These are phyloP conservation scores for Synanthedon tipuliformis DNA, from an alignment of 2,888 invertebrate species.

Conservation along the genomic window DNA sequence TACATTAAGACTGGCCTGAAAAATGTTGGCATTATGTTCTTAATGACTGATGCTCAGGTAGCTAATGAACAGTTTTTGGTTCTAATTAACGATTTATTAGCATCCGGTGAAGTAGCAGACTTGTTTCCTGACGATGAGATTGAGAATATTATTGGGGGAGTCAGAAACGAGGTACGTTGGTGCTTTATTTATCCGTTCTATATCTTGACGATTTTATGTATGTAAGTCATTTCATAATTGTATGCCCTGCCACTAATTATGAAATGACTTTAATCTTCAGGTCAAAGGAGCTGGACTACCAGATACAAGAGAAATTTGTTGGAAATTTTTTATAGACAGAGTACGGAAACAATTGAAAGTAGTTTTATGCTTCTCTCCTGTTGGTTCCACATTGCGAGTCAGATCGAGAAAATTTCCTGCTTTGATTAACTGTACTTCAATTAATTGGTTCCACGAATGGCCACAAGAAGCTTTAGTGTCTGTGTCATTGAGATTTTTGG, in stretches of 20 bases:
- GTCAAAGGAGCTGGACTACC: slow-evolving; percentile 89
- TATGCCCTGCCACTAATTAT: no score
- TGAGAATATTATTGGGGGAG: slow-evolving; percentile 91
- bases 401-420: slow-evolving; percentile 95
- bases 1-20: slow-evolving; percentile 94
- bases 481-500: slow-evolving; percentile 89
- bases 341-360: slow-evolving; percentile 90
- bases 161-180: slow-evolving; percentile 76
- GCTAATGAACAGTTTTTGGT: slow-evolving; percentile 96
- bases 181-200: background rate
- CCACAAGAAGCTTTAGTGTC: slow-evolving; percentile 96
- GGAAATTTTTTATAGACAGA: slow-evolving; percentile 97
- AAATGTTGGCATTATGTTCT: slow-evolving; percentile 93
- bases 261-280: slow-evolving; percentile 21
- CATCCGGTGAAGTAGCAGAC: slow-evolving; percentile 96
- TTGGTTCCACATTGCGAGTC: slow-evolving; percentile 92
- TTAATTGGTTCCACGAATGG: slow-evolving; percentile 99
- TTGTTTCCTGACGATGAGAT: slow-evolving; percentile 96
- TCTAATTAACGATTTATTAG: slow-evolving; percentile 93
- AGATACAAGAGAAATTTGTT: slow-evolving; percentile 95
- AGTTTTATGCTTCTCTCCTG: slow-evolving; percentile 97
- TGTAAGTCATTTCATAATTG: no score
- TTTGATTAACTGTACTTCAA: slow-evolving; percentile 93
- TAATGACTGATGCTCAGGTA: slow-evolving; percentile 98
- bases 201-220: no score